Conservation (phyloP, 2,888 invertebrate genomes). For the Trimorus sp. region DNA sequence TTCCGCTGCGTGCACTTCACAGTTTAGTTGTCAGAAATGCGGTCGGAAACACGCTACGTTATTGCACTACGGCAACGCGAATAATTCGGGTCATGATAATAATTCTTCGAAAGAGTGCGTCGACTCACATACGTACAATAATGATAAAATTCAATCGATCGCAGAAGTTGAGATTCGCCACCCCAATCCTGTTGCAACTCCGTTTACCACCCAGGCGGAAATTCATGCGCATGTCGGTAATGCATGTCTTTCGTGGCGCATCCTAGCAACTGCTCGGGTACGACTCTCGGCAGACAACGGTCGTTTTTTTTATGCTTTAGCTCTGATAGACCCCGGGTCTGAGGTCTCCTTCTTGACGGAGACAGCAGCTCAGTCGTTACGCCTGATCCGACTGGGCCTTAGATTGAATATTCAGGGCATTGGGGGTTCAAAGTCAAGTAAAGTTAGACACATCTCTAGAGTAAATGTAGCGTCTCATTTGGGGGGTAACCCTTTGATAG, state of each 20-base stretch:
- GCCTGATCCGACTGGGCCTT: not conserved
- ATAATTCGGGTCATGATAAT: not conserved
- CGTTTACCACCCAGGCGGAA: not conserved
- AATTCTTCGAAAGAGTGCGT: too few species aligned
- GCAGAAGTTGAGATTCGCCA: too few species aligned
- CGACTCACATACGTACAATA: too few species aligned
- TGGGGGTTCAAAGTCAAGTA: not conserved
- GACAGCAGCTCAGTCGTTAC: not conserved
- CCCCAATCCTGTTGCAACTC: too few species aligned
- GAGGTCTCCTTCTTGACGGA: constrained; percentile 11
- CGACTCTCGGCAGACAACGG: constrained; percentile 5
- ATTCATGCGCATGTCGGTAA: not conserved
- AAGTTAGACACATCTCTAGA: not conserved
- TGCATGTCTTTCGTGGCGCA: not conserved
- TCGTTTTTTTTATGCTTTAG: not conserved
- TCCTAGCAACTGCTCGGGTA: too few species aligned
- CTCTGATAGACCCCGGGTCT: constrained; percentile 14
- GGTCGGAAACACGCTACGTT: not conserved
- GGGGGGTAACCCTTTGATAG: not conserved
- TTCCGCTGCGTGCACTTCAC: too few species aligned
- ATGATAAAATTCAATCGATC: too few species aligned
- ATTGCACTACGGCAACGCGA: not conserved
- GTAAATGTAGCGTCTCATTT: too few species aligned
- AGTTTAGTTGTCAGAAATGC: not conserved
- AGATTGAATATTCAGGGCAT: not conserved